Evolutionary conservation across 2,797 vertebrate genomes (phyloP), one percentile per base, ranked within the genome.

Genomic region (Sphaeramia orbicularis): DNA sequence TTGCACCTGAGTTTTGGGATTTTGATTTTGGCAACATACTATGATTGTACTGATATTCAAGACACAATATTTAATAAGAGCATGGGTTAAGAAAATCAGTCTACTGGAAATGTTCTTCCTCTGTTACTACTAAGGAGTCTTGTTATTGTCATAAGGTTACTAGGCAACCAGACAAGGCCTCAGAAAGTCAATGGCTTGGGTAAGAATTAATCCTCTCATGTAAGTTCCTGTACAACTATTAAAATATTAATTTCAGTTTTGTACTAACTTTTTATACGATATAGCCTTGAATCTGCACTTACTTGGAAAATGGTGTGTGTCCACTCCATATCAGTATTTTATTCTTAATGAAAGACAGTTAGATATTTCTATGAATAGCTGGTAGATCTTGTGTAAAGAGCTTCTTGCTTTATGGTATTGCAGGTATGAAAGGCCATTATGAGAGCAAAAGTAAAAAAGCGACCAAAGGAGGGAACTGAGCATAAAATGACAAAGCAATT

Each of bases 401-500:
- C 10, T 35, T 32, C 32, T 35, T 35, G 18, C 43, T 58, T 54
- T 54, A 53, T 11, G 11, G 24, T 42, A 18, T 6, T 40, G 15
- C 41, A 13, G 57, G 40, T 41, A n/a, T 55, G 35, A 19, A 27
- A 7, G 41, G 19, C 11, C 14, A 55, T 54, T 47, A 58, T 55
- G 60, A 36, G 51, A 65, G 61, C 44, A 19, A 57, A 53, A 48
- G 14, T 19, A 50, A 64, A 18, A 7, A 32, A 51, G 57, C 14
- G 35, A 18, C 18, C 32, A 40, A 49, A 42, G 27, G 53, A 51
- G 30, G 59, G 48, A 54, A 68, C 71, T 43, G 0, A 48, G 43
- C 67, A 61, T 43, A 47, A 4, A 27, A 24, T 3, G 65, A 49
- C 67, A 61, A 35, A 40, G 70, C 73, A 52, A 69, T 68, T 16